These are phyloP conservation scores for Calyptomena viridis DNA, from an alignment of 2,113 vertebrate species.

Conservation along the genomic window DNA sequence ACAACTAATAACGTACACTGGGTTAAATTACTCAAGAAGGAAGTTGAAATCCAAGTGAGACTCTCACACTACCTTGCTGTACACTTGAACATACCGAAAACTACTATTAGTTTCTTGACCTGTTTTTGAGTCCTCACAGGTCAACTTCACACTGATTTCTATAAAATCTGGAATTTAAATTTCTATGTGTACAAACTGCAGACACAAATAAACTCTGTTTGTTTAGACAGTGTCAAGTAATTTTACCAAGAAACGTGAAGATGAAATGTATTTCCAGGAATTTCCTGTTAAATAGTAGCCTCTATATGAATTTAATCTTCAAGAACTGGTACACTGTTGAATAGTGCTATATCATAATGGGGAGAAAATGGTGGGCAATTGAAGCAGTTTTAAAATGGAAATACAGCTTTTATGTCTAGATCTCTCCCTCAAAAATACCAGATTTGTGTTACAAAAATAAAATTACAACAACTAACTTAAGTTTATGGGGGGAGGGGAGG, in stretches of 20 bases:
- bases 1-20: neutral
- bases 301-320: neutral
- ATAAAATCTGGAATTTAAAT: neutral
- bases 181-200: neutral
- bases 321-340: neutral
- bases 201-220: neutral
- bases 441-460: constrained; percentile 6
- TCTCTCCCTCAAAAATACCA: neutral
- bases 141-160: neutral
- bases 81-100: neutral
- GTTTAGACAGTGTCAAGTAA: neutral
- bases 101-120: neutral
- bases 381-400: neutral
- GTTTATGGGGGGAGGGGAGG: neutral
- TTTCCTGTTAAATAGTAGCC: neutral
- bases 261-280: neutral
- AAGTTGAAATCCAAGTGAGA: neutral
- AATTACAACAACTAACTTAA: neutral
- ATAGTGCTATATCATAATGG: neutral
- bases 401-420: neutral
- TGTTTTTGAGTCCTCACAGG: neutral
- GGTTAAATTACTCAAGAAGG: neutral
- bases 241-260: neutral
- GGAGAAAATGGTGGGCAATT: neutral
- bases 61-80: neutral